Evolutionary conservation across 2,113 vertebrate species (phyloP), one percentile per base, ranked within the genome.

Genomic region (Papio anubis): DNA sequence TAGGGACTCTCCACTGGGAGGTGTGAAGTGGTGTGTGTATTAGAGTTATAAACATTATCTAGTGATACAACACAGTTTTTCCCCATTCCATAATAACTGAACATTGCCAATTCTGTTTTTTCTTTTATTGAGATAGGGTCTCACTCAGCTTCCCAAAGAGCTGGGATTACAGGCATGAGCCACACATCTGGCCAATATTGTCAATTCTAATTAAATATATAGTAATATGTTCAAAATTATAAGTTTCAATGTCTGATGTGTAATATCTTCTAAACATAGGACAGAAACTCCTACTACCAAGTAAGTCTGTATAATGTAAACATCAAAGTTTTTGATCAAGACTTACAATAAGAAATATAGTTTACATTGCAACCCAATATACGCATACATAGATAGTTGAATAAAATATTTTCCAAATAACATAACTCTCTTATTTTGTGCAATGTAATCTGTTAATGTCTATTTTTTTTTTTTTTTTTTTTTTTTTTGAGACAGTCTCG

Each of bases 301-400:
- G n/a, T 84, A 86, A 95, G 35, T 80, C 85, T 73, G 21, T 20
- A 81, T 81, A 89, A 93, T 96, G 40, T 95, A 92, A 92, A 79
- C 25, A 94, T 52, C 35, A 85, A 23, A n/a, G 21, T 75, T 86
- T 96, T 84, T 85, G 11, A 78, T 91, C 18, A 91, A 90, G 72
- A 68, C 45, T 27, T 96, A 81, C 3, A 66, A 10, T 45, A 50
- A 94, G 16, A 90, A 90, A 88, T 79, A 88, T 2, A 86, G 64
- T 85, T 94, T 55, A 81, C 7, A 75, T 2, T 80, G 78, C 4
- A 93, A 79, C 5, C 64, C 43, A 81, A 68, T 14, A 80, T 0
- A 72, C 2, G 93, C 32, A 88, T 21, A 93, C 38, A 68, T 59
- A 80, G 23, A 78, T 86, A 73, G 72, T 13, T 81, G 23, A 76